Percentiles rank a stretch among this genome's conserved stretches.
Evolutionary conservation across 2,888 invertebrate genomes (phyloP).

Genomic region (Mesoligia furuncula): DNA sequence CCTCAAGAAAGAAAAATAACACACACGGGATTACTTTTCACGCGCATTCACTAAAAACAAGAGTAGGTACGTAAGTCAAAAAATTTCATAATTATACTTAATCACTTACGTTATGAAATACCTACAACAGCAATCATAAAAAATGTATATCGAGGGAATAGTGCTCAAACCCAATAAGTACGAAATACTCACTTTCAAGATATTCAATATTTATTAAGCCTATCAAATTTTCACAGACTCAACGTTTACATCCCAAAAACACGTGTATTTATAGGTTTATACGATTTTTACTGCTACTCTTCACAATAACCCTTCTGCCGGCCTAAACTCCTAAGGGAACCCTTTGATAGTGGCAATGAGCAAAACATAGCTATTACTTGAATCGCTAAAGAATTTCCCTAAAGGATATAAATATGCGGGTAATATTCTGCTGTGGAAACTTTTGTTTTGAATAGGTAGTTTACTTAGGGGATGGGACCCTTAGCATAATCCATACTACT

Average conservation of each 20-base stretch:
- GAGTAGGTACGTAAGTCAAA: no score
- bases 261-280: not conserved
- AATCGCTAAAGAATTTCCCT: constrained; percentile 48
- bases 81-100: no score
- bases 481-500: not conserved
- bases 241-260: not conserved
- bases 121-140: no score
- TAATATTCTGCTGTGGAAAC: constrained; percentile 11
- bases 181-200: no score
- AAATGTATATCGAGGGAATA: no score
- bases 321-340: constrained; percentile 22
- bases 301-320: constrained; percentile 13
- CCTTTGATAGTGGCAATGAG: constrained; percentile 48
- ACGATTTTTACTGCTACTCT: constrained; percentile 22
- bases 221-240: not conserved
- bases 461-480: not conserved
- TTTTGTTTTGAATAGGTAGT: constrained; percentile 10
- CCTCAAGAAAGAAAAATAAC: no score
- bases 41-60: no score
- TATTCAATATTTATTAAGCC: no score
- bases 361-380: constrained; percentile 47
- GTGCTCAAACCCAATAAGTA: no score
- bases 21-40: no score
- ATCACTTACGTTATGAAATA: no score
- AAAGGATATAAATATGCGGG: constrained; percentile 13